Conservation (phyloP, 2,888 invertebrate species). For the Caenorhabditis zanzibari region DNA sequence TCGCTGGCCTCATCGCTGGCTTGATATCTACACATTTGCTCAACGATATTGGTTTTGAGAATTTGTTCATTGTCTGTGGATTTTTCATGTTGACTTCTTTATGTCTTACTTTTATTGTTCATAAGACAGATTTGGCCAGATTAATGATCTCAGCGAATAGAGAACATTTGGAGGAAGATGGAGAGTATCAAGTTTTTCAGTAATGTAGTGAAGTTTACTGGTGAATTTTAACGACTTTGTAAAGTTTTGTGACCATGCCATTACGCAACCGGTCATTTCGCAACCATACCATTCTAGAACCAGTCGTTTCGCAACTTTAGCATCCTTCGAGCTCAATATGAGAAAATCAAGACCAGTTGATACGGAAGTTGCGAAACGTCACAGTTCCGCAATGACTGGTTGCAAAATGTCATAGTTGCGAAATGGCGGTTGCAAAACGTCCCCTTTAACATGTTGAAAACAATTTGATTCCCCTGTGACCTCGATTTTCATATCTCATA, state of each 20-base stretch:
- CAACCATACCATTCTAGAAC: too few relatives aligned
- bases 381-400: too few relatives aligned
- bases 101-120: conserved; percentile 74
- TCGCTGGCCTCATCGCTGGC: conserved; percentile 80
- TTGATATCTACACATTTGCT: conserved; percentile 77
- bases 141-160: conserved; percentile 25
- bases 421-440: too few relatives aligned
- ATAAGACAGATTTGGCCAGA: conserved; percentile 68
- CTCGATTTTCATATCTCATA: not conserved
- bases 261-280: too few relatives aligned
- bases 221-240: not conserved
- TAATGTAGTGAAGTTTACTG: conserved; percentile 11
- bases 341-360: too few relatives aligned
- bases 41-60: conserved; percentile 75
- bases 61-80: conserved; percentile 76
- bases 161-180: conserved; percentile 43
- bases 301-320: too few relatives aligned
- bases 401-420: too few relatives aligned
- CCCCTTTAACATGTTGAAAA: too few relatives aligned
- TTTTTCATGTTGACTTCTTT: conserved; percentile 74
- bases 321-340: too few relatives aligned
- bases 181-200: conserved; percentile 25
- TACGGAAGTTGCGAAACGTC: too few relatives aligned
- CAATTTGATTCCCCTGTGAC: too few relatives aligned
- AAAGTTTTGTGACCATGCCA: too few relatives aligned